phyloP scores from a whole-genome alignment of 2,797 vertebrate genomes.

The Arctocebus calabarensis region DNA sequence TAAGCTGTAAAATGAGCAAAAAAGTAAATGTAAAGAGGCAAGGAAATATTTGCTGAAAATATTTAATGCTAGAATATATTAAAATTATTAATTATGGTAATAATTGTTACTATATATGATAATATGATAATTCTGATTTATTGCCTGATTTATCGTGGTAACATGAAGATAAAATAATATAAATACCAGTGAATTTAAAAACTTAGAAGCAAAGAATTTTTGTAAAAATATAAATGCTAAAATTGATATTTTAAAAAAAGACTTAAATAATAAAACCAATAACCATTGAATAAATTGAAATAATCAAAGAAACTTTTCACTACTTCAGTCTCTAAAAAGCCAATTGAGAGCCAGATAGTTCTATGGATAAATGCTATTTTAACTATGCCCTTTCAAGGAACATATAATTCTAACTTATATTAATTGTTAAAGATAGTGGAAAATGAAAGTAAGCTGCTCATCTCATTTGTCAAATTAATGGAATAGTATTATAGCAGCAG shows the following conservation, averaged over 20 bases:
- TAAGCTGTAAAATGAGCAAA: background rate
- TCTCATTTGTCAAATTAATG: slow-evolving; percentile 24
- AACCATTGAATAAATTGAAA: background rate
- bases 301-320: background rate
- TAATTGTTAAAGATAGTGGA: background rate
- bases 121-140: background rate
- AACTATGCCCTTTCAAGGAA: background rate
- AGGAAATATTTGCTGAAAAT: background rate
- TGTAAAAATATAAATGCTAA: background rate
- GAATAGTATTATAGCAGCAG: background rate
- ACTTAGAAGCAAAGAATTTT: background rate
- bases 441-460: background rate
- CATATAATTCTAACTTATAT: background rate
- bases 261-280: background rate
- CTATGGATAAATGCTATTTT: background rate
- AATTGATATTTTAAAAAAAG: background rate
- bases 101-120: background rate
- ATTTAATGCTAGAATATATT: background rate
- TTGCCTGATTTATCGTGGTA: background rate
- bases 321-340: background rate
- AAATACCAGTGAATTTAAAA: background rate
- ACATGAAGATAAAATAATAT: background rate
- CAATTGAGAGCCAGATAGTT: background rate
- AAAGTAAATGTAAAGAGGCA: background rate
- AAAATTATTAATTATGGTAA: background rate